These are phyloP conservation scores for Achroia grisella DNA, from an alignment of 1,140 invertebrate genomes.

Conservation along the genomic window DNA sequence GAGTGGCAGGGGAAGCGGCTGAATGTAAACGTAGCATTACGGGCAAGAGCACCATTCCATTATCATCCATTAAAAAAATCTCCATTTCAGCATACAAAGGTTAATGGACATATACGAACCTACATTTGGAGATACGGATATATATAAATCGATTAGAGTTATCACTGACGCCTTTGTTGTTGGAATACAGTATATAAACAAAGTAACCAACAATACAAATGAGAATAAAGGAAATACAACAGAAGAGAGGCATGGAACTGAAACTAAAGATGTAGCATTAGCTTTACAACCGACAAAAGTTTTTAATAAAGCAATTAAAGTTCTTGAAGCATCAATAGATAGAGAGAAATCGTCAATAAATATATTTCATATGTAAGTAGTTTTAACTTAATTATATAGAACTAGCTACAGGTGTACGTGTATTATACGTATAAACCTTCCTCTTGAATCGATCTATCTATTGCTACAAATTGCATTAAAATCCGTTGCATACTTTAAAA, in stretches of 20 bases:
- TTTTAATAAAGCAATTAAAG: slow-evolving; percentile 27
- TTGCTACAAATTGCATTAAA: too few species aligned
- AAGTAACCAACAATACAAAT: slow-evolving; percentile 18
- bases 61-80: too few species aligned
- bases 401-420: too few species aligned
- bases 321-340: slow-evolving; percentile 24
- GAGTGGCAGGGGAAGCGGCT: too few species aligned
- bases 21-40: too few species aligned
- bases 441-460: too few species aligned
- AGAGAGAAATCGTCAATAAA: slow-evolving; percentile 15
- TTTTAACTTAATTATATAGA: neutral
- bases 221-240: neutral
- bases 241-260: too few species aligned
- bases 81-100: slow-evolving; percentile 47
- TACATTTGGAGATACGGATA: slow-evolving; percentile 50
- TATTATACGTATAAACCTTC: too few species aligned
- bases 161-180: slow-evolving; percentile 28
- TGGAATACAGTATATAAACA: slow-evolving; percentile 40
- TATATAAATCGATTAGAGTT: slow-evolving; percentile 40
- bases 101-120: slow-evolving; percentile 50
- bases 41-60: too few species aligned
- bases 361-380: slow-evolving; percentile 47
- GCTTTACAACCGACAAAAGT: neutral
- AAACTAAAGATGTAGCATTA: too few species aligned
- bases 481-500: too few species aligned